These are phyloP conservation scores for Ceraclea dissimilis DNA, from an alignment of 2,888 invertebrate genomes.

Conservation along the genomic window DNA sequence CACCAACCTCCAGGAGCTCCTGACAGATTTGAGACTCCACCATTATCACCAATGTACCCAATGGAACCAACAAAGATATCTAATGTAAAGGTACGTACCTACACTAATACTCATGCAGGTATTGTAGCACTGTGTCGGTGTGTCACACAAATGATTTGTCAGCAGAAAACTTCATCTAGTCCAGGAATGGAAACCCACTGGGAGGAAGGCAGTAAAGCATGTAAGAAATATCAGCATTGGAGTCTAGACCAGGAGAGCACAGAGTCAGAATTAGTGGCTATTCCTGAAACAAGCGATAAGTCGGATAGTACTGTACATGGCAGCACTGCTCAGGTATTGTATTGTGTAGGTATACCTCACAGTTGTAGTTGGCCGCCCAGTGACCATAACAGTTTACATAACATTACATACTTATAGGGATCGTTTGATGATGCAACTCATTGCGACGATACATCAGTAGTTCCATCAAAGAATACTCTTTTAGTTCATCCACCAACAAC, in stretches of 20 bases:
- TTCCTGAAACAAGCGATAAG: slow-evolving; percentile 78
- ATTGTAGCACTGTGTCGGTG: too few species aligned
- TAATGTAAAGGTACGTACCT: slow-evolving; percentile 8
- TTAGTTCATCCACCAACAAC: slow-evolving; percentile 20
- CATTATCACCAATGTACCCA: slow-evolving; percentile 55
- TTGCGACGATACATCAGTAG: slow-evolving; percentile 49
- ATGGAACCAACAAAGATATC: slow-evolving; percentile 18
- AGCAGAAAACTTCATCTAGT: slow-evolving; percentile 22
- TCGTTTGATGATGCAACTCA: slow-evolving; percentile 60
- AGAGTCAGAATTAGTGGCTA: slow-evolving; percentile 82
- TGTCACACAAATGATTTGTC: too few species aligned
- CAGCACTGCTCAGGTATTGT: slow-evolving; percentile 55
- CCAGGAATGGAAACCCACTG: slow-evolving; percentile 59
- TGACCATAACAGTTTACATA: too few species aligned
- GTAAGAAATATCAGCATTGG: slow-evolving; percentile 47
- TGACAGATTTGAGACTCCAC: slow-evolving; percentile 47
- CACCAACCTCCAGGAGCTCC: slow-evolving; percentile 32
- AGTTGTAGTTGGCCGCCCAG: too few species aligned
- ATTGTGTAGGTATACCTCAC: not conserved
- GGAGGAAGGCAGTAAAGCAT: slow-evolving; percentile 52
- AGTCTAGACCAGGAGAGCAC: slow-evolving; percentile 75
- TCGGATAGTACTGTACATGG: slow-evolving; percentile 79
- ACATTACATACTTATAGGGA: slow-evolving; percentile 42
- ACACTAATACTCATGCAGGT: not conserved
- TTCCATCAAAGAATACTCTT: slow-evolving; percentile 29